Evolutionary conservation across 2,888 invertebrate species (phyloP), one percentile per base, ranked within the genome.

Genomic region (Erebia aethiops): DNA sequence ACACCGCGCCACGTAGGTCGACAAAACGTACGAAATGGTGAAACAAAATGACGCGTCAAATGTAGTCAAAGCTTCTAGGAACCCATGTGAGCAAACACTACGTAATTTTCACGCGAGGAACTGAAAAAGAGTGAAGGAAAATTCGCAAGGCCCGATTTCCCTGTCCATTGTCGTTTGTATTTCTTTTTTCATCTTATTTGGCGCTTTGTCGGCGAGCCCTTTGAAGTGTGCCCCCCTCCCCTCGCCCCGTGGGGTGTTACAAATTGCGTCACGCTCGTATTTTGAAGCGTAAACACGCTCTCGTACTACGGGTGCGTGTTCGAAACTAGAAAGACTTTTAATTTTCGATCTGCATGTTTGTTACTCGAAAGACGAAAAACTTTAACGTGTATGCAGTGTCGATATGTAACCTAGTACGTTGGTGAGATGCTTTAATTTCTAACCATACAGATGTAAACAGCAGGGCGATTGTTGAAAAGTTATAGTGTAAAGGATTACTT

Each of bases 151-250:
- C 87, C 87, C 89, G 88, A 91, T 92, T 92, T 91, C 85, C 88
- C 88, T 86, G 88, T 83, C 87, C 90, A 90, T 90, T 92, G 90
- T 91, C 91, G 90, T 89, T 88, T 84, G 81, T 87, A 83, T 88
- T 86, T 88, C 87, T 57, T 87, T 90, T 92, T 91, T 91, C 92
- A 90, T 92, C 91, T 92, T 93, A 92, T 93, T 93, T 92, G 90
- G 89, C 90, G 90, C 92, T 92, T 92, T 93, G 92, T 92, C 92
- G 92, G 91, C 87, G 79, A 79, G 87, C 86, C 87, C 91, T 93
- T 93, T 92, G 92, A 92, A 88, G 92, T 92, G 80, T 77, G 73
- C 78, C 81, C 84, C 26, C 83, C 83, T 80, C 78, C 78, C 56
- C 56, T 16, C 56, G 4, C 56, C 56, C 78, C 76, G 77, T 81